A percentile compares a stretch with the other conserved stretches of the same genome.
These are phyloP conservation scores for Phalacrocorax pelagicus DNA, from an alignment of 2,113 vertebrate genomes.

Conservation along the genomic window DNA sequence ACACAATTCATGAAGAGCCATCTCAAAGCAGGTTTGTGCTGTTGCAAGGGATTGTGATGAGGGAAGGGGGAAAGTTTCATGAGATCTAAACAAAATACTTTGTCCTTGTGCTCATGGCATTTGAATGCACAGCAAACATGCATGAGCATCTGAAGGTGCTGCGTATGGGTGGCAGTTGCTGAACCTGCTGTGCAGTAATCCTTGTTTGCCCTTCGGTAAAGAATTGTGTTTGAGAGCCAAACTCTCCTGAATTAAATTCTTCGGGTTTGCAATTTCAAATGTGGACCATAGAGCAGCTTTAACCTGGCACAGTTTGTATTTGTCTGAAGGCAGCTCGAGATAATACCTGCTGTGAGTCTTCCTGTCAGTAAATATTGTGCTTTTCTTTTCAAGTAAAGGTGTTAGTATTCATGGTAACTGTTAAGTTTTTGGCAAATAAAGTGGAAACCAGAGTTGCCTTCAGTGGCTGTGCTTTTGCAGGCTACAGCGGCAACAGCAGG, in stretches of 20 bases:
- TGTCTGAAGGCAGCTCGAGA: neutral
- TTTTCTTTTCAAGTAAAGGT: neutral
- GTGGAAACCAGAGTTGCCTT: neutral
- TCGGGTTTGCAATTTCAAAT: fast-evolving
- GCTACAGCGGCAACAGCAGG: neutral
- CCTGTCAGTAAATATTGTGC: neutral
- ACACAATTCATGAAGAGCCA: slow-evolving; percentile 92
- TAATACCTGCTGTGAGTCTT: neutral
- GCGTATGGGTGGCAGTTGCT: neutral
- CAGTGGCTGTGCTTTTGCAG: fast-evolving
- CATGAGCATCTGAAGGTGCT: neutral
- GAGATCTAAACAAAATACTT: fast-evolving
- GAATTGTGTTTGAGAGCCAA: neutral
- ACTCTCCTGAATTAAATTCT: too few relatives aligned
- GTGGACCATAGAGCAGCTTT: fast-evolving
- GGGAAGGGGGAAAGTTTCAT: fast-evolving
- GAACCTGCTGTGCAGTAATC: neutral
- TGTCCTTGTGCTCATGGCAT: fast-evolving
- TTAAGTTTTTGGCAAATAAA: fast-evolving
- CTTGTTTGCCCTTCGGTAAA: fast-evolving
- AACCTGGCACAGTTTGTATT: fast-evolving
- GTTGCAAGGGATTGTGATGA: fast-evolving
- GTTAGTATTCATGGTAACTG: fast-evolving
- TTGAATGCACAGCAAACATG: fast-evolving
- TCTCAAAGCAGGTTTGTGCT: slow-evolving; percentile 80